These are phyloP conservation scores for Cromileptes altivelis DNA, from an alignment of 2,113 vertebrate genomes.

Conservation along the genomic window DNA sequence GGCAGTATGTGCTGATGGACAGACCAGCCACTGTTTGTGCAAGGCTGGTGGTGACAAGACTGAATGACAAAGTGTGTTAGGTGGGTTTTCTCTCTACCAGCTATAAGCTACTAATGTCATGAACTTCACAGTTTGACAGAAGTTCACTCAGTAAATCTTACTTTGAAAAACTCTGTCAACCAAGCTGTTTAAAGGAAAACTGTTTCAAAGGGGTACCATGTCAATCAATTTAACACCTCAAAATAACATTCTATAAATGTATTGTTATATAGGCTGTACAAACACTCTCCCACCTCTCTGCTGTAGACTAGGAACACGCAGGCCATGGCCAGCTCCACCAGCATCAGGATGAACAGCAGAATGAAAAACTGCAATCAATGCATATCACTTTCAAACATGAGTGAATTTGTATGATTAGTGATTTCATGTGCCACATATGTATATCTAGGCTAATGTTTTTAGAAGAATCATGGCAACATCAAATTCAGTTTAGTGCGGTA, in stretches of 20 bases:
- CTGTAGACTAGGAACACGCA: constrained; percentile 85
- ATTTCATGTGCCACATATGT: too few species aligned
- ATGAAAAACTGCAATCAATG: constrained; percentile 82
- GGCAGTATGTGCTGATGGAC: not conserved
- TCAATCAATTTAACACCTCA: not conserved
- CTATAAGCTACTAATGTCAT: too few species aligned
- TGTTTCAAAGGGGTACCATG: not conserved
- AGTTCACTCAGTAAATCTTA: not conserved
- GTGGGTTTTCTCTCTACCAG: not conserved
- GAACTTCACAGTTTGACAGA: too few species aligned
- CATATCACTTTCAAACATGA: not conserved
- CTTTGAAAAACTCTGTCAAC: not conserved
- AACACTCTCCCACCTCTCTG: constrained; percentile 73
- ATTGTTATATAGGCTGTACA: not conserved
- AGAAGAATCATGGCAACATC: too few species aligned
- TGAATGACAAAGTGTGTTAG: too few species aligned
- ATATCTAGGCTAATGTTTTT: too few species aligned
- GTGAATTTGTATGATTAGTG: not conserved
- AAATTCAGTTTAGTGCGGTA: too few species aligned
- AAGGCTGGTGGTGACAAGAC: not conserved
- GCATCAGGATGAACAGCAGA: constrained; percentile 85
- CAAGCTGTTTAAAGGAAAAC: not conserved
- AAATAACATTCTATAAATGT: not conserved
- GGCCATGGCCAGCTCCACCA: constrained; percentile 85
- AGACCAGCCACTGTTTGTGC: not conserved